Evolutionary conservation across 2,797 vertebrate species (phyloP), one percentile per base, ranked within the genome.

Genomic region (Xyrichtys novacula): DNA sequence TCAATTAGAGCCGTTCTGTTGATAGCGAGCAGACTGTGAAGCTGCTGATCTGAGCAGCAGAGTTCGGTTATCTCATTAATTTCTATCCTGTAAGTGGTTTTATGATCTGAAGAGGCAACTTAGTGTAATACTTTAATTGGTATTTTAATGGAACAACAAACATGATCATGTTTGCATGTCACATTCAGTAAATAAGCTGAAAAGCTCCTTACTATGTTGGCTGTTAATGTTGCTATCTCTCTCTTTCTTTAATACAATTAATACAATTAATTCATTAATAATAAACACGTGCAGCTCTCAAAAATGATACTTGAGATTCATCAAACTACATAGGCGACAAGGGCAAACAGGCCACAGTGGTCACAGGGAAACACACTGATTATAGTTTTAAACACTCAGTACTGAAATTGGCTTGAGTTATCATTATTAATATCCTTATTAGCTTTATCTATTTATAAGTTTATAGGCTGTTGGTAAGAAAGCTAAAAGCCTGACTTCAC

Each of bases 71-170:
- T 54, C 20, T 49, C 23, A n/a, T 58, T n/a, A 42, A 26, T 20
- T 47, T 25, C n/a, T 64, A 29, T 5, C 28, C 20, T 26, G 19
- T 32, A 12, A 46, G 52, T 46, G 26, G 19, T 46, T 71, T 68
- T 22, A 32, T 26, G 12, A 56, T 49, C 19, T 23, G 48, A 42
- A 34, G 15, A 48, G 8, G 32, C 20, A n/a, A 1, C 28, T 2
- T 34, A 7, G 31, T 12, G 2, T 9, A 16, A 52, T 7, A 47
- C 2, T 1, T 22, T 19, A 14, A 17, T 46, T 9, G n/a, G 17
- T 16, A 49, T 17, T 26, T 62, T 52, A 9, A 56, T n/a, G 8
- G 53, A 57, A 60, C 25, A 74, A 53, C 7, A 46, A 48, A 48
- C 26, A 26, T n/a, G 22, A 38, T 32, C 39, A 12, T 16, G 28